A percentile compares a stretch with the other conserved stretches of the same genome.
phyloP scores from a whole-genome alignment of 2,113 vertebrate species.

The Manacus vitellinus region DNA sequence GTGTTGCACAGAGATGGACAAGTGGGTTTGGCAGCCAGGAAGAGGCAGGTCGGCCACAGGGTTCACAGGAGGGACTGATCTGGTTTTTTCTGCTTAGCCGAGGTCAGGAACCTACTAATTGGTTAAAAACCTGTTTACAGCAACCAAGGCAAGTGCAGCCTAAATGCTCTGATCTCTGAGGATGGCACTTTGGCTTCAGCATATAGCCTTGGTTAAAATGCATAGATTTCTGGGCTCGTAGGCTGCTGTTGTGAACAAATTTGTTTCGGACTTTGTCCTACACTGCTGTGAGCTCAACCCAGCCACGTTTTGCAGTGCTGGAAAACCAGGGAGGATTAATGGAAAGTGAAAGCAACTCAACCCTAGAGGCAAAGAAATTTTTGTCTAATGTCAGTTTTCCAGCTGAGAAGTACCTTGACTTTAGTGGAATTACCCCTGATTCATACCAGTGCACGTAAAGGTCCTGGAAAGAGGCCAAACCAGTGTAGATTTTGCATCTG shows the following conservation, averaged over 20 bases:
- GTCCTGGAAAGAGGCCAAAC: neutral
- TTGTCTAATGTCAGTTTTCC: slow-evolving; percentile 13
- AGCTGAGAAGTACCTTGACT: neutral
- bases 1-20: neutral
- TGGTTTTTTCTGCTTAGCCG: neutral
- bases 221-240: neutral
- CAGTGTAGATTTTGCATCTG: neutral
- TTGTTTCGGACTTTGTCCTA: neutral
- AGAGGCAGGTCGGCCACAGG: neutral
- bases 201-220: neutral
- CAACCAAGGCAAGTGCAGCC: neutral
- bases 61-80: neutral
- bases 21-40: neutral
- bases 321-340: neutral
- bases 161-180: neutral
- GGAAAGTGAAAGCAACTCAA: slow-evolving; percentile 17
- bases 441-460: neutral
- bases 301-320: neutral
- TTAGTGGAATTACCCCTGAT: neutral
- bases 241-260: neutral
- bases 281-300: neutral
- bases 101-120: neutral
- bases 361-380: neutral
- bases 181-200: neutral
- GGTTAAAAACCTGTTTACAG: neutral